phyloP scores from a whole-genome alignment of 2,888 invertebrate species.

The Acronicta psi region DNA sequence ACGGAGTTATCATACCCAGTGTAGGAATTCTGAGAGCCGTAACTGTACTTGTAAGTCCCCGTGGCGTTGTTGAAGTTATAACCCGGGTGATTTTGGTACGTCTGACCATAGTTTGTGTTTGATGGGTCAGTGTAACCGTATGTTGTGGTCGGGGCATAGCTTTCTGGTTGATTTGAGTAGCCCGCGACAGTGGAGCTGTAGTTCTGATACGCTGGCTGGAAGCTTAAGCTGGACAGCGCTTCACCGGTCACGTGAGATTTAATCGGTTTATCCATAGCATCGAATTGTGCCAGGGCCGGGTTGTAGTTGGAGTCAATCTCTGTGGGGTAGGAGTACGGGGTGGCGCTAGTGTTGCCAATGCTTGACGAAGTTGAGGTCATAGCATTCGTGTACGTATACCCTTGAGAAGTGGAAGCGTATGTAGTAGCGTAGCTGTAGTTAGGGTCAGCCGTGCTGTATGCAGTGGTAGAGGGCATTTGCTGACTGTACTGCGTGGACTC shows the following conservation, averaged over 20 bases:
- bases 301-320: conserved; percentile 56
- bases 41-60: conserved; percentile 90
- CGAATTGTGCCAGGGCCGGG: conserved; percentile 70
- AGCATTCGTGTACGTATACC: conserved; percentile 70
- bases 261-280: conserved; percentile 79
- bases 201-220: conserved; percentile 58
- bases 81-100: conserved; percentile 89
- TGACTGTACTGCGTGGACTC: conserved; percentile 62
- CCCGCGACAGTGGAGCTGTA: conserved; percentile 46
- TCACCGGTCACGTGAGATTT: conserved; percentile 83
- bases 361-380: conserved; percentile 56
- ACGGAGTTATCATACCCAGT: conserved; percentile 58
- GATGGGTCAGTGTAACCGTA: conserved; percentile 65
- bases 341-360: conserved; percentile 54
- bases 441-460: conserved; percentile 62
- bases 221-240: conserved; percentile 67
- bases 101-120: conserved; percentile 67
- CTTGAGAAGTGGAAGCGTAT: conserved; percentile 69
- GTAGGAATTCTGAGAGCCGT: conserved; percentile 89
- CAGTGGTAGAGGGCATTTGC: conserved; percentile 41
- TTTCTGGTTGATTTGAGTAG: conserved; percentile 55
- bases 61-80: conserved; percentile 89
- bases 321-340: conserved; percentile 57
- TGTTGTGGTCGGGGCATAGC: conserved; percentile 58
- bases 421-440: conserved; percentile 68